Base-by-base conservation (phyloP, 1,140 invertebrate genomes). In the Dryas iulia region DNA sequence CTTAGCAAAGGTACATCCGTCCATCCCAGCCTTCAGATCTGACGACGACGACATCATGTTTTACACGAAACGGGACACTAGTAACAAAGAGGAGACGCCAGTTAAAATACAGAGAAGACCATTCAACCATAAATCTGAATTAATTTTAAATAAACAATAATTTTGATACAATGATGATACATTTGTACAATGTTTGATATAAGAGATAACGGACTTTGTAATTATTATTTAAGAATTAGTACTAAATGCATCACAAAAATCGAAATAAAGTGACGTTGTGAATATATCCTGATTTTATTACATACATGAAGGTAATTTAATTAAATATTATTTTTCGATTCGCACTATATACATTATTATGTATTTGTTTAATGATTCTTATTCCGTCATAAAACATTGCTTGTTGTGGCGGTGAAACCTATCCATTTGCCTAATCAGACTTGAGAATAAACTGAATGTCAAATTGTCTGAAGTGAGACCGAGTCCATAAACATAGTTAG, bases 51-150 rank as follows among this genome's bases (percentile, higher is more conserved):
- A 84, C 24, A 69, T 77, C 11, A 77, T 69, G 66, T 82, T 79
- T 54, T 85, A 82, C 56, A 83, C 72, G 57, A 90, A 90, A 47
- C 72, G 86, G 6, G 85, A 84, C 33, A 71, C 74, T 14, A 82
- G 79, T 31, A 77, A 79, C 39, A 69, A 56, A 6, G 71, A 76
- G 7, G 73, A 82, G 18, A 53, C 66, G 21, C 52, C 65, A 31
- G 26, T 62, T 14, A 76, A 66, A 24, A 54, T 73, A 21, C 60
- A 73, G 31, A 56, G 59, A n/a, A 69, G 64, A 23, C 72, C 63
- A 7, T 60, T 71, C 0, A 73, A 71, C 11, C 71, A 77, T 23
- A 76, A 79, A 52, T 61, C 56, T 23, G 60, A 70, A 23, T 63
- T 52, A 24, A 70, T 76, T 26, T 59, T 76, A 10, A 73, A 74